Conservation (phyloP, 2,797 vertebrate species). For the Molothrus ater region DNA sequence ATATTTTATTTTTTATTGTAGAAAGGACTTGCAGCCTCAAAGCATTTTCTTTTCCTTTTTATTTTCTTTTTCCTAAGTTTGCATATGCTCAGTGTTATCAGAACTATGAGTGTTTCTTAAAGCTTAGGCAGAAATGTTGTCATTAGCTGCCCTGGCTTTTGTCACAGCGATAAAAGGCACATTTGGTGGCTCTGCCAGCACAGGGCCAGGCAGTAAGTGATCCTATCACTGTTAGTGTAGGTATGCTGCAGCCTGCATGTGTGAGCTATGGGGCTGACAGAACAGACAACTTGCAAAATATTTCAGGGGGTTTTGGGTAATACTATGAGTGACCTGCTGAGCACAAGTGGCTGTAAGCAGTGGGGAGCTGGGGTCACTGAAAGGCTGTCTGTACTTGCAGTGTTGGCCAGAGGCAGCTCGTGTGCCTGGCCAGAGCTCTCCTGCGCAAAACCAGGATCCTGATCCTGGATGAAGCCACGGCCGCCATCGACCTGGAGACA, state of each 20-base stretch:
- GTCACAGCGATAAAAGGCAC: neutral
- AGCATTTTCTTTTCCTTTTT: neutral
- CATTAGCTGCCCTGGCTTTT: neutral
- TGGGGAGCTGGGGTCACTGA: neutral
- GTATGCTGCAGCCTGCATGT: neutral
- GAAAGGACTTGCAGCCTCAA: neutral
- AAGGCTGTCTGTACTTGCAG: constrained; percentile 68
- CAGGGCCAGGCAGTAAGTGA: neutral
- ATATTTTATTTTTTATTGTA: neutral
- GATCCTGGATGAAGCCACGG: constrained; percentile 93
- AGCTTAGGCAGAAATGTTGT: neutral
- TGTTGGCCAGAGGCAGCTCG: constrained; percentile 93
- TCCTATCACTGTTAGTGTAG: rapidly evolving
- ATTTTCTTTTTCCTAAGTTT: neutral
- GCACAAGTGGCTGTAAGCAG: neutral
- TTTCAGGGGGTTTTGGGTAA: rapidly evolving
- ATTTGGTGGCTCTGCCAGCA: neutral
- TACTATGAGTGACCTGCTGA: rapidly evolving
- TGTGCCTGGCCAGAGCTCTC: constrained; percentile 93
- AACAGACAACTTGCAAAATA: neutral
- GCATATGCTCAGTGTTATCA: neutral
- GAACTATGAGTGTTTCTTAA: neutral
- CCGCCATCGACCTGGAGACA: constrained; percentile 93
- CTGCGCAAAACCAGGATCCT: constrained; percentile 92
- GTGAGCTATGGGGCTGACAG: neutral